Percentiles rank a stretch among this genome's conserved stretches.
Evolutionary conservation across 2,797 vertebrate species (phyloP).

Genomic region (Cacajao melanocephalus): DNA sequence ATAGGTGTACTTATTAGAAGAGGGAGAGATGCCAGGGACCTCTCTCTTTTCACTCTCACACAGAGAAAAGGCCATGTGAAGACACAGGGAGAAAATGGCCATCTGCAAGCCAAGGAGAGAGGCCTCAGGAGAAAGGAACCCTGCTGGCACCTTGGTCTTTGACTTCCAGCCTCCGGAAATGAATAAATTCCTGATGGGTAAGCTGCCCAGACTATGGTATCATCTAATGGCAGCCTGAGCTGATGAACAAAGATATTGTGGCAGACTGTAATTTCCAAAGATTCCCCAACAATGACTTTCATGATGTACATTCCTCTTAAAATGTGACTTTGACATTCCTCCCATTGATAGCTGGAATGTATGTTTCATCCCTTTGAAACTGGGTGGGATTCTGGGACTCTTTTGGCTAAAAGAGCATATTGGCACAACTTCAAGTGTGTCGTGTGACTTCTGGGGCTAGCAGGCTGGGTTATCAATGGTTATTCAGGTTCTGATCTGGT

Average conservation of each 20-base stretch:
- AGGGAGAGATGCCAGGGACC: background rate
- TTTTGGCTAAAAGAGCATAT: background rate
- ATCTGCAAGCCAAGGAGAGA: background rate
- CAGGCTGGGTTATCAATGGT: background rate
- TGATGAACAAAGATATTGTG: fast-evolving
- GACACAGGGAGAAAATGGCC: background rate
- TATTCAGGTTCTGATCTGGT: background rate
- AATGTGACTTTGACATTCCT: background rate
- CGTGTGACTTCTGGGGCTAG: background rate
- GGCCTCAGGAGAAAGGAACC: background rate
- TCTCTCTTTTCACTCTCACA: background rate
- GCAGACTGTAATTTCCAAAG: background rate
- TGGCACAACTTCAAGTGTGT: too few species aligned
- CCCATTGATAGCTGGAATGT: background rate
- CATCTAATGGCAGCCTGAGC: background rate
- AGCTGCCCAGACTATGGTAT: too few species aligned
- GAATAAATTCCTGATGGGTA: background rate
- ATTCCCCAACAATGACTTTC: fast-evolving
- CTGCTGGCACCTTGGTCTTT: background rate
- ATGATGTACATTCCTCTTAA: background rate
- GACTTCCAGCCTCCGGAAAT: background rate
- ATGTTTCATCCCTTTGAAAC: background rate
- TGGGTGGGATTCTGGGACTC: background rate
- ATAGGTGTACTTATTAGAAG: background rate
- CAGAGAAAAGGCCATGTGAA: background rate